These are phyloP conservation scores for Epinephelus moara DNA, from an alignment of 2,113 vertebrate species.

Conservation along the genomic window DNA sequence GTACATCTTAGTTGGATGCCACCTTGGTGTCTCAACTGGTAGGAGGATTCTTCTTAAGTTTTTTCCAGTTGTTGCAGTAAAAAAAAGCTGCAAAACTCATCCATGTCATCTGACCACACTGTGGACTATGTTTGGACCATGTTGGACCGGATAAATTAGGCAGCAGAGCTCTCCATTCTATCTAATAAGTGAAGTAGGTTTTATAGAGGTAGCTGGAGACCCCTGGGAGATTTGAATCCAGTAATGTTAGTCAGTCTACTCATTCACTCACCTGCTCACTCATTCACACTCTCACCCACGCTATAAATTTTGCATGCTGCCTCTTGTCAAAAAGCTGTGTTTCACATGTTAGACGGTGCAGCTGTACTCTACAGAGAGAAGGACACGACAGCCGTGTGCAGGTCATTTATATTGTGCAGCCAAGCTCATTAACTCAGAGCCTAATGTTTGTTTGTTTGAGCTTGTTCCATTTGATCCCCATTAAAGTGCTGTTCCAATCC, in stretches of 20 bases:
- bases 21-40: background rate
- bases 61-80: background rate
- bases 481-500: slow-evolving; percentile 59
- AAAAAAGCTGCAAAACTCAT: background rate
- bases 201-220: background rate
- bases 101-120: background rate
- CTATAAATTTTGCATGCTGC: background rate
- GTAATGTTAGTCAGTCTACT: background rate
- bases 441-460: slow-evolving; percentile 71
- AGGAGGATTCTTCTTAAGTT: background rate
- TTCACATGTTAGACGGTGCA: background rate
- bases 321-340: slow-evolving; percentile 9
- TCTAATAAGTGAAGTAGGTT: background rate
- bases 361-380: background rate
- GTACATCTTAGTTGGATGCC: too few species aligned
- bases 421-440: slow-evolving; percentile 61
- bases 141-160: background rate
- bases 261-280: slow-evolving; percentile 5
- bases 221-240: background rate
- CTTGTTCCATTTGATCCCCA: slow-evolving; percentile 65
- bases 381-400: background rate
- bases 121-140: background rate
- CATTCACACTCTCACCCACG: background rate
- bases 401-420: slow-evolving; percentile 56
- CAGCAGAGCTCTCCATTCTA: background rate